Percentiles rank a stretch among this genome's conserved stretches.
These are phyloP conservation scores for Cheilosia impressa DNA, from an alignment of 2,888 invertebrate species.

Conservation along the genomic window DNA sequence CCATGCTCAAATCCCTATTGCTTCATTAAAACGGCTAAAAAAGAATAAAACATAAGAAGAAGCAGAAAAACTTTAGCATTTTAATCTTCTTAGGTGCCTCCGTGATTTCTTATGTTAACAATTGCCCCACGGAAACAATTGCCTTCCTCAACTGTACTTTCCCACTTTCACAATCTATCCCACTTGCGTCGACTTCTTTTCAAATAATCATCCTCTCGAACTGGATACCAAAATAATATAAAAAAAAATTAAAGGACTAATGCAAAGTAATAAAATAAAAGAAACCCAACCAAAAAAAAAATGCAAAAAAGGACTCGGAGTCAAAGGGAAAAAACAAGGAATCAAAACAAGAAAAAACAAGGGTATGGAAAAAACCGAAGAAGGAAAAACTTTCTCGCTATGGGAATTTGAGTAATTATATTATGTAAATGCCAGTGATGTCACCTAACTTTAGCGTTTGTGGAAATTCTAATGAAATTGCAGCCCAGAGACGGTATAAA, in stretches of 20 bases:
- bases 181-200: background rate
- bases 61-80: background rate
- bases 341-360: constrained; percentile 2
- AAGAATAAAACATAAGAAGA: too few species aligned
- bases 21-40: constrained; percentile 6
- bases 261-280: constrained; percentile 24
- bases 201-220: constrained; percentile 26
- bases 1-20: constrained; percentile 34
- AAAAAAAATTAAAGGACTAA: constrained; percentile 19
- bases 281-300: constrained; percentile 1
- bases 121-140: constrained; percentile 45
- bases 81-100: constrained; percentile 34
- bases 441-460: constrained; percentile 51
- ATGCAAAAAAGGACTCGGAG: background rate
- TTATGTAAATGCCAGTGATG: constrained; percentile 57
- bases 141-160: background rate
- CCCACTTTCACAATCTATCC: background rate
- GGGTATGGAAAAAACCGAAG: background rate
- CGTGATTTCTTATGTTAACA: constrained; percentile 55
- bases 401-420: constrained; percentile 62
- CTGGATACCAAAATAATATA: constrained; percentile 19
- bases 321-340: constrained; percentile 34
- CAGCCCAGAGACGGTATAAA: constrained; percentile 36
- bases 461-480: constrained; percentile 51
- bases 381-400: constrained; percentile 25